Evolutionary conservation across 2,113 vertebrate species (phyloP).

Genomic region (Tachysurus fulvidraco): DNA sequence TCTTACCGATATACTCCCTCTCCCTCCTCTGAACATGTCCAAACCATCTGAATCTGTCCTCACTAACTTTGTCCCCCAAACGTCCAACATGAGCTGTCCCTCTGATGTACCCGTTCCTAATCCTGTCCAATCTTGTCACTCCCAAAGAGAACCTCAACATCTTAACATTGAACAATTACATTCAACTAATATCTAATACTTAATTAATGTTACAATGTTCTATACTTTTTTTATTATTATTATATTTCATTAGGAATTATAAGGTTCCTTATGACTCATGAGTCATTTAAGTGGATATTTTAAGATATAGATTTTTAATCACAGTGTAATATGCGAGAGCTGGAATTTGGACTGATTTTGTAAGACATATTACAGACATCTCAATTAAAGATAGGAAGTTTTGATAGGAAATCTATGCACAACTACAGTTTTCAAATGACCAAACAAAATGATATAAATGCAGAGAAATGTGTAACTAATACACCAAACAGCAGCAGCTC

Average conservation of each 20-base stretch:
- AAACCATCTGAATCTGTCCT: too few species aligned
- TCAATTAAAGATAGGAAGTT: not conserved
- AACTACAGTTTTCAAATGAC: not conserved
- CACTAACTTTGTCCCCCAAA: too few species aligned
- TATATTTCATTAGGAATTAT: not conserved
- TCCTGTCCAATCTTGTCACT: too few species aligned
- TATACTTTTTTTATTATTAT: not conserved
- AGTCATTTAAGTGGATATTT: not conserved
- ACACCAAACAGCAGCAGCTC: not conserved
- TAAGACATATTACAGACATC: not conserved
- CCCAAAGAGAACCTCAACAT: too few species aligned
- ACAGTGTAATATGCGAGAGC: not conserved
- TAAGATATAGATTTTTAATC: not conserved
- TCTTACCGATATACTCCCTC: too few species aligned
- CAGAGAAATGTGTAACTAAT: not conserved
- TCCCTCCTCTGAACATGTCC: too few species aligned
- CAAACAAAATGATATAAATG: not conserved
- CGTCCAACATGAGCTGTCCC: too few species aligned
- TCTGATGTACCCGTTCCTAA: too few species aligned
- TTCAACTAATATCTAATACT: not conserved
- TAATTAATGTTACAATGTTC: not conserved
- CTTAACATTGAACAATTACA: not conserved
- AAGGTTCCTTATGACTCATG: not conserved
- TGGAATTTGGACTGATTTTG: not conserved
- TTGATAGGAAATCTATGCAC: not conserved